phyloP scores from a whole-genome alignment of 2,113 vertebrate species.

The Pachypanchax playfairii region DNA sequence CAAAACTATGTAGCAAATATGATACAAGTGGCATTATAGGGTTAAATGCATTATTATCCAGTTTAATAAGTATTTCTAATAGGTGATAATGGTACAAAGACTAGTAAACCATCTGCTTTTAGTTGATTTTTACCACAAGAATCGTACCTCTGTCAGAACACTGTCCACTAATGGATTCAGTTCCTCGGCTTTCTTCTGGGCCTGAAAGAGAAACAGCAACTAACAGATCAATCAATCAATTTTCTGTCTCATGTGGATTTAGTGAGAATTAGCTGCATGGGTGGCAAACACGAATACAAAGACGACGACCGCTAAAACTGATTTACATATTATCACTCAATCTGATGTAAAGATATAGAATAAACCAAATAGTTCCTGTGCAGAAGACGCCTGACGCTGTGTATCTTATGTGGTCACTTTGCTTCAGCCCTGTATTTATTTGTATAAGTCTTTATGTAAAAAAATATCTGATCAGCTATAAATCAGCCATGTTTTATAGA shows the following conservation, averaged over 20 bases:
- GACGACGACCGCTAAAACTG: background rate
- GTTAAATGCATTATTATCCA: background rate
- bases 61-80: background rate
- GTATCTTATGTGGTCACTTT: background rate
- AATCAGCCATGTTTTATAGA: no score
- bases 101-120: background rate
- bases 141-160: conserved; percentile 89
- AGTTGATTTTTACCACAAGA: conserved; percentile 4
- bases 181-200: conserved; percentile 89
- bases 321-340: background rate
- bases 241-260: background rate
- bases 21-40: no score
- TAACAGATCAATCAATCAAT: background rate
- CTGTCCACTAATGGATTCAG: conserved; percentile 88
- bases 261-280: background rate
- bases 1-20: no score
- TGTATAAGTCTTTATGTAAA: background rate
- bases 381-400: background rate
- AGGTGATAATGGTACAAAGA: background rate
- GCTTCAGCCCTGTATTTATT: background rate
- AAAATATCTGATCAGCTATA: background rate
- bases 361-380: background rate
- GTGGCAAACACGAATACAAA: conserved; percentile 4
- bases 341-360: no score
- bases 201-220: conserved; percentile 72